A percentile compares a stretch with the other conserved stretches of the same genome.
Evolutionary conservation across 2,888 invertebrate species (phyloP).

Genomic region (Agrypnus murinus): DNA sequence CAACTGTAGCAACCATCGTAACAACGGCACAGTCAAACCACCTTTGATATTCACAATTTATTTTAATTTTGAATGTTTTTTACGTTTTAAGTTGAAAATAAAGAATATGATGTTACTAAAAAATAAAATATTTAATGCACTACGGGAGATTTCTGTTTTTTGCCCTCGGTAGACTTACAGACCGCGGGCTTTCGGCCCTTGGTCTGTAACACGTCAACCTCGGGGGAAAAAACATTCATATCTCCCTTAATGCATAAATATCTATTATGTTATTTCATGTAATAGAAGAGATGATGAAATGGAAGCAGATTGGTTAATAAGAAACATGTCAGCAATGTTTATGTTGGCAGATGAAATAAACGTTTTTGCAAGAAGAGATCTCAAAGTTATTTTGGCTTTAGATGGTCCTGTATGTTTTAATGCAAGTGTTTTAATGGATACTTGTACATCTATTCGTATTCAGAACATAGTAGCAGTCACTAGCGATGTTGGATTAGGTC

Average conservation of each 20-base stretch:
- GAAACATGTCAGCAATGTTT: conserved; percentile 67
- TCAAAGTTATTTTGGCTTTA: conserved; percentile 74
- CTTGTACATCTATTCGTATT: conserved; percentile 68
- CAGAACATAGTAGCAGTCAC: conserved; percentile 75
- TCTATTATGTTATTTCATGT: neutral
- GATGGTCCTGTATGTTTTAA: conserved; percentile 76
- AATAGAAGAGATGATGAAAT: conserved; percentile 48
- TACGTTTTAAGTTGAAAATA: too few species aligned
- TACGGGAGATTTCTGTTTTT: neutral
- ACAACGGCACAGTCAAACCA: too few species aligned
- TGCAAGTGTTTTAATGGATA: conserved; percentile 72
- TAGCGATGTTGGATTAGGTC: conserved; percentile 74
- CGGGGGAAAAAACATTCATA: too few species aligned
- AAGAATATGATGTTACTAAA: too few species aligned
- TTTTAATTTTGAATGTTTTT: conserved; percentile 1
- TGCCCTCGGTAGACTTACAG: too few species aligned
- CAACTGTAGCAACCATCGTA: too few species aligned
- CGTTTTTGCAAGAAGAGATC: conserved; percentile 70
- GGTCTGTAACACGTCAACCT: too few species aligned
- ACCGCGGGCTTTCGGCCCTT: too few species aligned
- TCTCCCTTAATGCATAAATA: too few species aligned
- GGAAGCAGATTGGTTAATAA: conserved; percentile 60
- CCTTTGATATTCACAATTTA: too few species aligned
- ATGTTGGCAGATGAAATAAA: conserved; percentile 73
- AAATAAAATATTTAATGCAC: too few species aligned